Evolutionary conservation across 1,140 invertebrate species (phyloP).

Genomic region (Latrodectus geometricus): DNA sequence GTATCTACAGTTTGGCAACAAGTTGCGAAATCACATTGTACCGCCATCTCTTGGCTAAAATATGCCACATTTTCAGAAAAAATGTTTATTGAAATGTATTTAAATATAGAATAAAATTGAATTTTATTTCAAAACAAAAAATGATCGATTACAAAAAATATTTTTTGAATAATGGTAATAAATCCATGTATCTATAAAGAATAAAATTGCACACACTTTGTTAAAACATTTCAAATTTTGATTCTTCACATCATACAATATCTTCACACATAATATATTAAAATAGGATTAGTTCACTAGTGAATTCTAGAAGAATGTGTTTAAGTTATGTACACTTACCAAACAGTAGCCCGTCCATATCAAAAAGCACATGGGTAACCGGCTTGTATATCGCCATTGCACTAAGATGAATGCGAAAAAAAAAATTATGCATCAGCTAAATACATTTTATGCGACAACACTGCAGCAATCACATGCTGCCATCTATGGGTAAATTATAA

Average conservation of each 20-base stretch:
- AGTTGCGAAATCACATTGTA: background rate
- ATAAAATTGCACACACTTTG: background rate
- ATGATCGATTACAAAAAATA: background rate
- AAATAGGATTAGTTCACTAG: background rate
- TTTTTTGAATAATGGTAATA: background rate
- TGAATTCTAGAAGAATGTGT: background rate
- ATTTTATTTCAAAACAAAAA: too few species aligned
- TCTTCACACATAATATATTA: background rate
- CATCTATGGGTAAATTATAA: background rate
- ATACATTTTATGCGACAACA: background rate
- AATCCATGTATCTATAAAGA: background rate
- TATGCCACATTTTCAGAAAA: background rate
- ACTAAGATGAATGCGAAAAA: background rate
- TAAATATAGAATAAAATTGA: too few species aligned
- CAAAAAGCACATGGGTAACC: slow-evolving; percentile 86
- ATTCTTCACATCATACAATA: background rate
- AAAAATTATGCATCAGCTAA: background rate
- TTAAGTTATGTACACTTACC: slow-evolving; percentile 72
- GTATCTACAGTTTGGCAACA: background rate
- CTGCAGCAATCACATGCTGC: background rate
- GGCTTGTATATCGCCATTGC: slow-evolving; percentile 70
- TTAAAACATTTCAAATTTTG: background rate
- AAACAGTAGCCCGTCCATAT: slow-evolving; percentile 84
- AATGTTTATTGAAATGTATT: background rate
- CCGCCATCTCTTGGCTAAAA: background rate